Evolutionary conservation across 2,113 vertebrate species (phyloP), one percentile per base, ranked within the genome.

Genomic region (Hypocryptadius cinnamomeus): DNA sequence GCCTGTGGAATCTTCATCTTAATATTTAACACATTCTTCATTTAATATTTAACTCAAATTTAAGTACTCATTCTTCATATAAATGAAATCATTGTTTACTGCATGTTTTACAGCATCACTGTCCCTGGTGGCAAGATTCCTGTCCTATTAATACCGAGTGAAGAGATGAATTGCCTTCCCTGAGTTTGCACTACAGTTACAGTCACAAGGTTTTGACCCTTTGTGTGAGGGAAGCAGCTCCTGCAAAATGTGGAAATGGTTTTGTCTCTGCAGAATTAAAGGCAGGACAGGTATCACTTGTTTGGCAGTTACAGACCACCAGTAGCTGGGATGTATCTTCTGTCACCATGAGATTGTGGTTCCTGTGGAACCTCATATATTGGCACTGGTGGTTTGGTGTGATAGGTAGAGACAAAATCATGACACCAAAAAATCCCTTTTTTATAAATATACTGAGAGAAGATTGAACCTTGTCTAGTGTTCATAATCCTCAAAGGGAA

Each of bases 21-120:
- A 94, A 91, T 96, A 83, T 95, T 93, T 89, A 94, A 92, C 79
- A 51, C 31, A 33, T 42, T 89, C 51, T 81, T 95, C 79, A 80
- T 94, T 94, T 90, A 96, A 94, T 96, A 93, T 93, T 96, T 96
- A 96, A 72, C 61, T 74, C 44, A 90, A 85, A 88, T 92, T 65
- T 87, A 80, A 90, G 42, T 88, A 47, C 37, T 95, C 79, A 80
- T 92, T 88, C 56, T 91, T 96, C 85, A 94, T 80, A 84, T 80
- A 86, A 94, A 91, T 78, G 79, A 86, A 96, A 69, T 94, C 33
- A 70, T 91, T 96, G 96, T 93, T 97, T 95, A 74, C 94, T 87
- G 90, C 79, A 70, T 93, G 59, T 86, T 92, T 92, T 87, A 78
- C 79, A 87, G 47, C 47, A 76, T 81, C 79, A 25, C 35, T 57